These are phyloP conservation scores for Enteromius paludinosus DNA, from an alignment of 2,797 vertebrate species.

Conservation along the genomic window DNA sequence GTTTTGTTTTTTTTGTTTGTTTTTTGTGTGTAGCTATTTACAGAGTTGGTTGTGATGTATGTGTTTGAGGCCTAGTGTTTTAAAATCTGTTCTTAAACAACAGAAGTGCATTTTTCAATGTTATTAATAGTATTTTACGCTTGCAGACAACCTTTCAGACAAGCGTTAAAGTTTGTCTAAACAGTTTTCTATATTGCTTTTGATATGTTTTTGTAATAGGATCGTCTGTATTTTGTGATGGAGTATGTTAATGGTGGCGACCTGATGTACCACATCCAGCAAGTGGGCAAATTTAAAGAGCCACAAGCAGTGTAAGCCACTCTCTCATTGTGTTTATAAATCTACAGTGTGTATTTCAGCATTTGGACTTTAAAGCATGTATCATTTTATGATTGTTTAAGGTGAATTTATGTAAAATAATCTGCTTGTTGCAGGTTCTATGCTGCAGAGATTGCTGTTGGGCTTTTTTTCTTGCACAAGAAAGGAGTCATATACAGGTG, in stretches of 20 bases:
- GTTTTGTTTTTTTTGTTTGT: no score
- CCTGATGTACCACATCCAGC: conserved; percentile 91
- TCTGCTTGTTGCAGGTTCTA: conserved; percentile 87
- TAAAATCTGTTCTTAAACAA: not conserved
- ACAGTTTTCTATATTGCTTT: conserved; percentile 18
- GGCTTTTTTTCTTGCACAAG: conserved; percentile 92
- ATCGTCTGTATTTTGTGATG: conserved; percentile 98
- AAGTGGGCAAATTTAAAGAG: conserved; percentile 95
- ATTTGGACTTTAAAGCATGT: not conserved
- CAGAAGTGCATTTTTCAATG: not conserved
- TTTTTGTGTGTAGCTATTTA: not conserved
- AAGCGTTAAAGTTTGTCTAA: not conserved
- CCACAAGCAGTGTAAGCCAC: conserved; percentile 96
- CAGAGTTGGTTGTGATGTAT: not conserved
- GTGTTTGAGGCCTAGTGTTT: not conserved
- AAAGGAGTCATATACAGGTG: conserved; percentile 93
- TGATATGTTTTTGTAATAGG: conserved; percentile 73
- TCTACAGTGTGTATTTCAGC: not conserved
- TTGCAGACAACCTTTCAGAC: not conserved
- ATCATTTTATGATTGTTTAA: not conserved
- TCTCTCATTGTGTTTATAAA: not conserved
- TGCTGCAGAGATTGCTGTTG: conserved; percentile 94
- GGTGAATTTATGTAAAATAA: not conserved
- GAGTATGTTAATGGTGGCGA: conserved; percentile 96
- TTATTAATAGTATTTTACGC: not conserved